These are phyloP conservation scores for Drosophila greeni DNA, from an alignment of 2,888 invertebrate species.

Conservation along the genomic window DNA sequence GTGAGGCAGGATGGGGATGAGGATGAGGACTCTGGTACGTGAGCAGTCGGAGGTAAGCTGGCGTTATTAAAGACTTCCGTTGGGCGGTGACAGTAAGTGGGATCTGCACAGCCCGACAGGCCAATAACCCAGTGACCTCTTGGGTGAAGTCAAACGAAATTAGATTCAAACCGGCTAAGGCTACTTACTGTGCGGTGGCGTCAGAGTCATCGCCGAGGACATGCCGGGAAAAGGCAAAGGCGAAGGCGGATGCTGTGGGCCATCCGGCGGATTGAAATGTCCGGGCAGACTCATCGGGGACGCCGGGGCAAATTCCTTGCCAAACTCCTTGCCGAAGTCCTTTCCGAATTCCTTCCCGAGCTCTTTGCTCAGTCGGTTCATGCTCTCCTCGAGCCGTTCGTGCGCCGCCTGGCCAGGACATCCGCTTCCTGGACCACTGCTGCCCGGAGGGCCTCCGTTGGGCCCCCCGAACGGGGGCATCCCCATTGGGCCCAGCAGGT, in stretches of 20 bases:
- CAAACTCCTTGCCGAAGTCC: conserved; percentile 62
- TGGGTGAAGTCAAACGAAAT: conserved; percentile 3
- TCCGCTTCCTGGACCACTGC: conserved; percentile 40
- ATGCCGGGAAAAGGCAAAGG: conserved; percentile 83
- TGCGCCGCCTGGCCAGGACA: conserved; percentile 73
- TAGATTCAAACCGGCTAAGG: conserved; percentile 16
- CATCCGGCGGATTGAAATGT: conserved; percentile 79
- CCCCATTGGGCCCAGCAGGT: conserved; percentile 76
- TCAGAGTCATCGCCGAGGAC: conserved; percentile 85
- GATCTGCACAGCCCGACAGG: conserved; percentile 4
- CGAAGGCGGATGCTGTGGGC: conserved; percentile 80
- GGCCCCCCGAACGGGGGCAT: conserved; percentile 68
- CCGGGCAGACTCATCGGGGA: conserved; percentile 79
- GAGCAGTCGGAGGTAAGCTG: conserved; percentile 10
- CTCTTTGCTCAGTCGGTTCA: conserved; percentile 78
- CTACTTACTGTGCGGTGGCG: conserved; percentile 88
- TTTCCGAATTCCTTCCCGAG: conserved; percentile 68
- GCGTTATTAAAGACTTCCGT: conserved; percentile 68
- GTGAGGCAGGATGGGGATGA: background rate
- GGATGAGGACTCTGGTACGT: conserved; percentile 5
- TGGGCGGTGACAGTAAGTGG: conserved; percentile 12
- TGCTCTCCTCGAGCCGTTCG: conserved; percentile 78
- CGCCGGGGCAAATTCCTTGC: conserved; percentile 70
- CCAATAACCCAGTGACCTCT: conserved; percentile 61
- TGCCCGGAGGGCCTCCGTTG: conserved; percentile 44